Base-by-base conservation (phyloP, 2,113 vertebrate species). In the Lepisosteus osseus region DNA sequence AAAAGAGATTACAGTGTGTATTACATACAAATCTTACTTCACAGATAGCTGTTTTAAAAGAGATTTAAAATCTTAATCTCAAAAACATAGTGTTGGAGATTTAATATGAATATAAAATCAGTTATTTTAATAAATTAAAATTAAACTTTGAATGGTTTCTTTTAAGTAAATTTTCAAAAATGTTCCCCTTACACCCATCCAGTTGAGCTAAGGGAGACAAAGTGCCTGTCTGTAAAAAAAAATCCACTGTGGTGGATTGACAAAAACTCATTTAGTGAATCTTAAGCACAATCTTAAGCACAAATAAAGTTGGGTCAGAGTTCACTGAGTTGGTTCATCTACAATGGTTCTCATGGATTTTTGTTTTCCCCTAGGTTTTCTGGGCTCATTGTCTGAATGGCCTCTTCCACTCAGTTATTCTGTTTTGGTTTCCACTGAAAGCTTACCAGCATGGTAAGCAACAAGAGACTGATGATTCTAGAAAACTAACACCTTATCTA, bases 381-480 rank as follows among this genome's bases (percentile, higher is more conserved):
- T 99, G 97, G 97, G 92, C 96, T 90, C 96, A 99, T 96, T 99
- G 97, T 97, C 94, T 99, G 92, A 99, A 99, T 83, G 97, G 97
- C 87, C 97, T 99, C 85, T 98, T 99, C 94, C 97, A 99, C 92
- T 99, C 96, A 65, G 93, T 99, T 90, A 98, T 99, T 91, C 95
- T 99, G 84, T 99, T 99, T 91, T 99, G 97, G 97, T 95, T 99
- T 94, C 97, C 97, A 81, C 93, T 99, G 73, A 94, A 95, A 95
- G 96, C 96, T 83, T 95, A 98, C 85, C 95, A 97, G 85, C 93
- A 97, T 86, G 97, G 97, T 98, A 92, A 96, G 96, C 87, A 75
- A 65, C 79, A 80, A 68, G 82, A 75, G 74, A 8, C 29, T 65
- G n/a, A 29, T 15, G 62, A 64, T 61, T 62, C 64, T 68, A 76